Evolutionary conservation across 2,797 vertebrate species (phyloP).

Genomic region (Microtus californicus): DNA sequence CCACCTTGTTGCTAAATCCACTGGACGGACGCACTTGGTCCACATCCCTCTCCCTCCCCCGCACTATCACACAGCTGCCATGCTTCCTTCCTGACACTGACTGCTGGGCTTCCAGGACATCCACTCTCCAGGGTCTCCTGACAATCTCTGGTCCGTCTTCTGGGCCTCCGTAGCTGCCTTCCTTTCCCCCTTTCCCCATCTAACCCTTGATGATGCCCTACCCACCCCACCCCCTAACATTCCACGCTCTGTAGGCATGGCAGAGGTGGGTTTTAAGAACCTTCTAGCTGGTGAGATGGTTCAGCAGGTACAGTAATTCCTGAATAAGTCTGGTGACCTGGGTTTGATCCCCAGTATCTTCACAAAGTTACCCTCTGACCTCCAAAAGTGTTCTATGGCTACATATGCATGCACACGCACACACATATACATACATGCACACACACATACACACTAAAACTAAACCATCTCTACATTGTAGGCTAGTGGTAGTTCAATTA

Average conservation of each 20-base stretch:
- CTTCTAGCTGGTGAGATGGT: background rate
- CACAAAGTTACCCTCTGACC: background rate
- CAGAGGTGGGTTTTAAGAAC: constrained; percentile 1
- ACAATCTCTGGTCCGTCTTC: background rate
- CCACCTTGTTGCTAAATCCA: constrained; percentile 84
- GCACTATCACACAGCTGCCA: constrained; percentile 50
- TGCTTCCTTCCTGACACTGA: constrained; percentile 45
- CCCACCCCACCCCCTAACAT: background rate
- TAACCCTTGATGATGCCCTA: background rate
- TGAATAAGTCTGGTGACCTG: background rate
- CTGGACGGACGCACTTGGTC: constrained; percentile 76
- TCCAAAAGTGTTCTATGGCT: background rate
- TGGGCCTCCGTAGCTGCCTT: background rate
- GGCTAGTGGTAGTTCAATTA: background rate
- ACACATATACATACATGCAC: background rate
- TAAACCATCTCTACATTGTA: background rate
- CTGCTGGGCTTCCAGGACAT: constrained; percentile 48
- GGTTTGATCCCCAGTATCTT: background rate
- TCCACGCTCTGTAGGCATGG: background rate
- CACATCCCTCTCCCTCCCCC: constrained; percentile 72
- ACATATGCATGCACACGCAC: too few species aligned
- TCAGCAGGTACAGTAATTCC: background rate
- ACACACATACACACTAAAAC: background rate
- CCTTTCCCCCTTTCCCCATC: background rate
- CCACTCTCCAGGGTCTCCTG: background rate